These are phyloP conservation scores for Phylloscopus collybita DNA, from an alignment of 2,797 vertebrate genomes.

Conservation along the genomic window DNA sequence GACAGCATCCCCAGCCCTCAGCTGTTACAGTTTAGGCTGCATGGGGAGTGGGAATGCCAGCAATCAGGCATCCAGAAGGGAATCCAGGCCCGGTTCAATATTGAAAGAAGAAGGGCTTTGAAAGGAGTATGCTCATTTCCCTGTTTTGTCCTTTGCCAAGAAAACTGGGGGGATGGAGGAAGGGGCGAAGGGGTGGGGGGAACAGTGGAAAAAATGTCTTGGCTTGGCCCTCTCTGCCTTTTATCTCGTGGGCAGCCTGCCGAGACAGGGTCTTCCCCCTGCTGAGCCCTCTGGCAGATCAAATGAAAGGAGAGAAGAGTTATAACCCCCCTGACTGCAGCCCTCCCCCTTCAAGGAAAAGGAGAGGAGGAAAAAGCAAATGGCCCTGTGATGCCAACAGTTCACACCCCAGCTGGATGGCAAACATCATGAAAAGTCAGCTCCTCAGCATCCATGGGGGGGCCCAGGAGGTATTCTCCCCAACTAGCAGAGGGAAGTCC, in stretches of 20 bases:
- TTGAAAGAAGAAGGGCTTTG: slow-evolving; percentile 64
- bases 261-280: slow-evolving; percentile 43
- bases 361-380: slow-evolving; percentile 2
- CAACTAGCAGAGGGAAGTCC: background rate
- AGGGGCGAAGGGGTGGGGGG: background rate
- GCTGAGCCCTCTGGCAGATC: slow-evolving; percentile 59
- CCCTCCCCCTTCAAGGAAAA: background rate
- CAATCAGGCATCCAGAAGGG: slow-evolving; percentile 64
- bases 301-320: slow-evolving; percentile 55
- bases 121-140: slow-evolving; percentile 44
- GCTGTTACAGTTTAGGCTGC: slow-evolving; percentile 54
- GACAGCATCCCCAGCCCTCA: background rate
- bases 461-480: background rate
- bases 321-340: background rate
- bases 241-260: slow-evolving; percentile 51
- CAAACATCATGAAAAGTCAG: background rate
- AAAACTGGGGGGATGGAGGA: slow-evolving; percentile 23
- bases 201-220: slow-evolving; percentile 57
- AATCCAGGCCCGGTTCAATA: slow-evolving; percentile 39
- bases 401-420: background rate
- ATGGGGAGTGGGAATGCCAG: slow-evolving; percentile 6
- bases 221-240: slow-evolving; percentile 57
- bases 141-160: slow-evolving; percentile 66
- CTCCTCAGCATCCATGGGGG: background rate
- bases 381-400: background rate